Conservation (phyloP, 2,888 invertebrate genomes). For the Slavum lentiscoides region DNA sequence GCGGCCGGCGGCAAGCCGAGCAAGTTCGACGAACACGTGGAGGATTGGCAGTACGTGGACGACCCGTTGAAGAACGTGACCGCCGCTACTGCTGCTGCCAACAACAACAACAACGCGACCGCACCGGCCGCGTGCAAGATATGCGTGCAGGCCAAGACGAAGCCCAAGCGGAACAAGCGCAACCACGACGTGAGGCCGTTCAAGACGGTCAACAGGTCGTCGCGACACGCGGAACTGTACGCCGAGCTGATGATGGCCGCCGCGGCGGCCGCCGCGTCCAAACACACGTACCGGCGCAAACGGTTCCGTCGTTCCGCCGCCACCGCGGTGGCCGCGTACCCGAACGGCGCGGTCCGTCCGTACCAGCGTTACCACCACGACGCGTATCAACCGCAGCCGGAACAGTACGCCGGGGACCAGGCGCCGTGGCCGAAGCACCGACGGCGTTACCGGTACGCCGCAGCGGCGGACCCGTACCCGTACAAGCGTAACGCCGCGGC, state of each 20-base stretch:
- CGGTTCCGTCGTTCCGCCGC: conserved; percentile 20
- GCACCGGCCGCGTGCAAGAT: conserved; percentile 21
- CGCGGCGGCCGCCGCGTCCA: background rate
- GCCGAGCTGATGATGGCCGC: conserved; percentile 7
- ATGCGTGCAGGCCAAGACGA: conserved; percentile 18
- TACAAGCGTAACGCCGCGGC: conserved; percentile 12
- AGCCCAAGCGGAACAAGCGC: conserved; percentile 36
- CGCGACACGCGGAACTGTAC: conserved; percentile 11
- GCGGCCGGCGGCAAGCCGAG: conserved; percentile 55
- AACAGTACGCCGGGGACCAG: conserved; percentile 15
- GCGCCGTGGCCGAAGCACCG: conserved; percentile 27
- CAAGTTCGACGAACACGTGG: conserved; percentile 58
- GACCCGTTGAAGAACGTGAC: conserved; percentile 54
- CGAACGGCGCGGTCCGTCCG: conserved; percentile 25
- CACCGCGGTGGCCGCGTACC: conserved; percentile 14
- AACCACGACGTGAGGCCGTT: conserved; percentile 23
- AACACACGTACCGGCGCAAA: conserved; percentile 33
- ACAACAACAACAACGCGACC: background rate
- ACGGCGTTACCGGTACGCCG: conserved; percentile 43
- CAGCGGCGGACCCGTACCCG: conserved; percentile 31
- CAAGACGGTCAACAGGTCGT: conserved; percentile 17
- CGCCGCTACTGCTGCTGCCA: too few species aligned
- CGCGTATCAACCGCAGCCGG: background rate
- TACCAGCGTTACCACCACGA: background rate
- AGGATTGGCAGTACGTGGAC: conserved; percentile 57